Evolutionary conservation across 2,113 vertebrate genomes (phyloP), one percentile per base, ranked within the genome.

Genomic region (Chaetodon auriga): DNA sequence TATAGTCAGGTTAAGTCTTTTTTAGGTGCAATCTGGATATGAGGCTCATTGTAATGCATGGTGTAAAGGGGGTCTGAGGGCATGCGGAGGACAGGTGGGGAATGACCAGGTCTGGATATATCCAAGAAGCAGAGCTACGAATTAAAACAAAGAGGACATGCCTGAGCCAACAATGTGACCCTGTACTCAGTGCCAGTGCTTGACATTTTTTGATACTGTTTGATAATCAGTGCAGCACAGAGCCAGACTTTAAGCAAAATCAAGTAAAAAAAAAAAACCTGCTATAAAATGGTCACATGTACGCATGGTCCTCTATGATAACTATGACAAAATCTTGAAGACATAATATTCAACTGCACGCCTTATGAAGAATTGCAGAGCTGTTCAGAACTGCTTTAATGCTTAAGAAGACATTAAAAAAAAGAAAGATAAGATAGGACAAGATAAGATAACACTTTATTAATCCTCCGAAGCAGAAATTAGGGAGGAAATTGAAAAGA

Each of bases 51-150:
- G 30, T 30, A 30, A 30, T 30, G 30, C 65, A n/a, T 30, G 19
- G 19, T 18, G 9, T 25, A 21, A 38, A 30, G 30, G 30, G 13
- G 11, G n/a, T 18, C 15, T 21, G 60, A 45, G 49, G 55, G 3
- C 78, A 38, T 6, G 53, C 49, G 45, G 61, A 73, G 78, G 69
- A 74, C 70, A 81, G 70, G 71, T 68, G 35, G 18, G 25, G 21
- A 15, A 43, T 21, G 43, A 64, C 78, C n/a, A 1, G 14, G 4
- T 15, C 8, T 19, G 7, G 8, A 10, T 48, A 5, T 25, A 23
- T 13, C 30, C 30, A 30, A 30, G 30, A 30, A 30, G 30, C 43
- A 45, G 2, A 45, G 10, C 43, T 45, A 43, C 5, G 8, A 45
- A 45, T 45, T 45, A 41, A 41, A 41, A 10, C 2, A 45, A 43